Evolutionary conservation across 2,888 invertebrate species (phyloP).

Genomic region (Argyra leucocephala): DNA sequence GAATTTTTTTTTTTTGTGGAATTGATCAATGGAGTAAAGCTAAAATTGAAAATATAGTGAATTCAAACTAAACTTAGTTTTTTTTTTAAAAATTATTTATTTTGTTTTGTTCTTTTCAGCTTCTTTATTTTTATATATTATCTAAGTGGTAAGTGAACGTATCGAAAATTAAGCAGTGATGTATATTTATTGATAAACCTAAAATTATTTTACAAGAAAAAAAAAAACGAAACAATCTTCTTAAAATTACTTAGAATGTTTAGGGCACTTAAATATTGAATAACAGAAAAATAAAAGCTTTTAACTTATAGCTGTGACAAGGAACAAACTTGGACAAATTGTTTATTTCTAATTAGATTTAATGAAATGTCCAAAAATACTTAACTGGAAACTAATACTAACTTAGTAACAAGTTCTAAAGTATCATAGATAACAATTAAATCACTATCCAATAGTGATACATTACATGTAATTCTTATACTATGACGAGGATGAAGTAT

Average conservation of each 20-base stretch:
- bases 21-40: no score
- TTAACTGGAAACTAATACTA: conserved; percentile 31
- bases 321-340: not conserved
- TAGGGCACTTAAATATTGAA: not conserved
- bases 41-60: no score
- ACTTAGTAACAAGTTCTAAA: conserved; percentile 41
- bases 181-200: not conserved
- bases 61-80: no score
- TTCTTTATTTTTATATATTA: not conserved
- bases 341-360: not conserved
- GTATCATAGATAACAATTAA: conserved; percentile 45
- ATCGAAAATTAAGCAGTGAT: conserved; percentile 2
- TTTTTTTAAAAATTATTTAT: not conserved
- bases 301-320: not conserved
- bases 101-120: not conserved
- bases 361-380: not conserved
- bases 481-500: conserved; percentile 57
- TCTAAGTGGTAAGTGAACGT: not conserved
- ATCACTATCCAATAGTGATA: conserved; percentile 52
- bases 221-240: conserved; percentile 2
- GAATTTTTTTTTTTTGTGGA: no score
- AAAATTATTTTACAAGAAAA: not conserved
- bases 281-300: not conserved
- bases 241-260: not conserved
- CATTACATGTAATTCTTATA: conserved; percentile 61